These are phyloP conservation scores for Aurelia aurita DNA, from an alignment of 30 jellyfish, hydroid and myxozoan species.

Conservation along the genomic window DNA sequence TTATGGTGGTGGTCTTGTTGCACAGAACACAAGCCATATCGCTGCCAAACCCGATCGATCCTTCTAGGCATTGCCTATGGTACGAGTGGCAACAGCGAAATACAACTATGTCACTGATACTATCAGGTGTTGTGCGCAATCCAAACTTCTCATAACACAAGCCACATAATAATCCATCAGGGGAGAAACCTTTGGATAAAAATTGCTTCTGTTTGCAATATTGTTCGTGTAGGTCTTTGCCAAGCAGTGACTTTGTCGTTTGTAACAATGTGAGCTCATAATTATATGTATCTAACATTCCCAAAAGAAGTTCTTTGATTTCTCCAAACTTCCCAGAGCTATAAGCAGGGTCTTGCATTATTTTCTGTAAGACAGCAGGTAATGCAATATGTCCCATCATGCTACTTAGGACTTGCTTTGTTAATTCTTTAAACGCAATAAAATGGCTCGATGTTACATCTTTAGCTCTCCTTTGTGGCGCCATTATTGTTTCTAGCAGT, in stretches of 20 bases:
- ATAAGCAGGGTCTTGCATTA: constrained; percentile 98
- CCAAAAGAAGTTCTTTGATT: constrained; percentile 89
- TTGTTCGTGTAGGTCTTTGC: constrained; percentile 85
- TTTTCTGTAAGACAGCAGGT: constrained; percentile 95
- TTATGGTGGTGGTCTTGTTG: constrained; percentile 62
- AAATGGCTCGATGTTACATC: constrained; percentile 90
- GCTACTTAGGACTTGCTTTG: constrained; percentile 92
- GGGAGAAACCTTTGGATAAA: constrained; percentile 81
- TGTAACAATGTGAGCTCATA: constrained; percentile 94
- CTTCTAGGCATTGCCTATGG: constrained; percentile 93
- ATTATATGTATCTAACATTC: constrained; percentile 96
- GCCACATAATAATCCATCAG: constrained; percentile 64
- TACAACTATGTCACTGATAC: constrained; percentile 55
- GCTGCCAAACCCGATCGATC: constrained; percentile 91
- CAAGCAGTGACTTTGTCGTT: constrained; percentile 88
- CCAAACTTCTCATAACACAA: constrained; percentile 73
- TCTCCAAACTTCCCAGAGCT: constrained; percentile 98
- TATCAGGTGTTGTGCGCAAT: constrained; percentile 59
- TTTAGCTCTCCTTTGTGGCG: constrained; percentile 92
- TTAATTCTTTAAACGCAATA: constrained; percentile 89
- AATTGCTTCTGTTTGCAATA: constrained; percentile 78
- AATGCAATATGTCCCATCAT: constrained; percentile 96
- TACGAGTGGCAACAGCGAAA: constrained; percentile 91
- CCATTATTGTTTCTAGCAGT: constrained; percentile 92
- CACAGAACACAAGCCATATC: constrained; percentile 85